Base-by-base conservation (phyloP, 2,113 vertebrate genomes). In the Nansenia antarctica region DNA sequence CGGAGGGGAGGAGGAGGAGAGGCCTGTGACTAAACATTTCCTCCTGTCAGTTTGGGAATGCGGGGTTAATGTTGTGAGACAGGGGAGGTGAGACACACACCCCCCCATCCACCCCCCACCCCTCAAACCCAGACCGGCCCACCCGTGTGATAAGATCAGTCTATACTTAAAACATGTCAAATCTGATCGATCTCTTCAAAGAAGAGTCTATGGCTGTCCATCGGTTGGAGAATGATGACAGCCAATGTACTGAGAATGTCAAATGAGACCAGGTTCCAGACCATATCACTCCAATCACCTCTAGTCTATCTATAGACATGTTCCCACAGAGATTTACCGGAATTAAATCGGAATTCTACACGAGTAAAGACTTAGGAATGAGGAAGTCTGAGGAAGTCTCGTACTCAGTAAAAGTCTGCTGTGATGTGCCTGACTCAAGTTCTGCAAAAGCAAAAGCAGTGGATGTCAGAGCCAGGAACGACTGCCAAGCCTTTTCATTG, bases 1-100 rank as follows among this genome's bases (percentile, higher is more conserved):
- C 34, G 37, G n/a, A n/a, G n/a, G n/a, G n/a, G n/a, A n/a, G 24
- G 62, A 20, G 66, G 30, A 24, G 3, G 45, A 27, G 52, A 45
- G 47, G n/a, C n/a, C n/a, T 66, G 54, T 58, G 73, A 85, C 76
- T 81, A 73, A 85, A 82, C 31, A 30, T 62, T 77, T 72, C 67
- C 62, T 76, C 76, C 62, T 65, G 71, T 67, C 62, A 34, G 12
- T 34, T 54, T 22, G 31, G 67, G 74, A 72, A 63, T 24, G 57
- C 55, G 24, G 3, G 9, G 55, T 24, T n/a, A n/a, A n/a, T n/a
- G 47, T 76, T 73, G 67, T 39, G 54, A 74, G 74, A 80, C 79
- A 74, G 70, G 69, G 4, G 24, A n/a, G 34, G 37, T 52, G 22
- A 54, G 55, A 80, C n/a, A n/a, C n/a, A n/a, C n/a, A n/a, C n/a